phyloP scores from a whole-genome alignment of 1,140 invertebrate genomes.

The Lepidostoma basale region DNA sequence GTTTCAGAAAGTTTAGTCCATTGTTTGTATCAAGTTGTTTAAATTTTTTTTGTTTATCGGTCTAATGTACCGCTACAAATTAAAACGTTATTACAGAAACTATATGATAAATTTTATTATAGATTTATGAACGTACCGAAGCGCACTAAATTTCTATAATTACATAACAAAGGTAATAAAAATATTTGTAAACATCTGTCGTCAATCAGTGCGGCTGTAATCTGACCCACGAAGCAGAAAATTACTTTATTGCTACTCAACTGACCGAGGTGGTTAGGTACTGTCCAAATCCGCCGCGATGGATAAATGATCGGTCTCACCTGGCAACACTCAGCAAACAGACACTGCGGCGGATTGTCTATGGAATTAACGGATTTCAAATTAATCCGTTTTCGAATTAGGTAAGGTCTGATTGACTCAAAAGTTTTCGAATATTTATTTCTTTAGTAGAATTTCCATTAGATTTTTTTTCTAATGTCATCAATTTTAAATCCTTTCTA shows the following conservation, averaged over 20 bases:
- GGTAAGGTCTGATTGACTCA: too few relatives aligned
- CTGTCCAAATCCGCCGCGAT: neutral
- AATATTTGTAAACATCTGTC: conserved; percentile 7
- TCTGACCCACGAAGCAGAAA: conserved; percentile 17
- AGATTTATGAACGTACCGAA: too few relatives aligned
- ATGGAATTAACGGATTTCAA: conserved; percentile 10
- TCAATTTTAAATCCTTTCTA: too few relatives aligned
- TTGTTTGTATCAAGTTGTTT: too few relatives aligned
- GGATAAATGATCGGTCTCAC: conserved; percentile 2
- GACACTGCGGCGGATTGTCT: conserved; percentile 3
- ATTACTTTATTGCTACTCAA: conserved; percentile 10
- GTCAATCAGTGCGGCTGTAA: neutral
- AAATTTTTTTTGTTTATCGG: too few relatives aligned
- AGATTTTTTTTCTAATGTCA: too few relatives aligned
- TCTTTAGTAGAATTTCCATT: too few relatives aligned
- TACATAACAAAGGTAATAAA: neutral
- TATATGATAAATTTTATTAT: too few relatives aligned
- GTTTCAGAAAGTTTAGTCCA: too few relatives aligned
- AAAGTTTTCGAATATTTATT: too few relatives aligned
- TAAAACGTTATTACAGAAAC: too few relatives aligned
- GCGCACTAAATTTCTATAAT: neutral
- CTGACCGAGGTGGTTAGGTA: conserved; percentile 8
- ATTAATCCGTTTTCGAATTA: conserved; percentile 10
- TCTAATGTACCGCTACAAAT: too few relatives aligned
- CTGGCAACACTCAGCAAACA: conserved; percentile 15